phyloP scores from a whole-genome alignment of 1,140 invertebrate species.

The Saccostrea glomerata region DNA sequence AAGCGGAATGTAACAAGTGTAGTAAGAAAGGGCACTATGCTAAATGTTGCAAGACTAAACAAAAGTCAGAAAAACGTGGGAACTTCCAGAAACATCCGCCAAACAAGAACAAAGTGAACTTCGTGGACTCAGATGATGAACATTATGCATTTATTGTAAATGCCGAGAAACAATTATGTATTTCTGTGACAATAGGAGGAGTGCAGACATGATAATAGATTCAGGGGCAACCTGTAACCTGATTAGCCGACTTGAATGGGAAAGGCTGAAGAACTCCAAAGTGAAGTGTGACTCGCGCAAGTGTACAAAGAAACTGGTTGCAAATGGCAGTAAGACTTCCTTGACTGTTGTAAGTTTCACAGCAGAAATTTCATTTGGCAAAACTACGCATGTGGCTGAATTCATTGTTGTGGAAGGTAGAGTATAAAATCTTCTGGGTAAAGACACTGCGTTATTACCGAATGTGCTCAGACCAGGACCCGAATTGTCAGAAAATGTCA shows the following conservation, averaged over 20 bases:
- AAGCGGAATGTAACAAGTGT: too few species aligned
- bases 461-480: constrained; percentile 37
- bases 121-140: neutral
- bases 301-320: constrained; percentile 43
- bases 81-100: neutral
- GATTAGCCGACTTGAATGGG: constrained; percentile 22
- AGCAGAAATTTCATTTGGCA: constrained; percentile 3
- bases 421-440: constrained; percentile 38
- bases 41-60: too few species aligned
- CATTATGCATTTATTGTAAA: constrained; percentile 37
- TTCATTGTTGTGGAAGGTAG: constrained; percentile 45
- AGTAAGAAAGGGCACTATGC: too few species aligned
- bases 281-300: constrained; percentile 10
- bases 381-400: neutral
- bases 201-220: too few species aligned
- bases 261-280: constrained; percentile 16
- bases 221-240: too few species aligned
- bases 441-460: constrained; percentile 21
- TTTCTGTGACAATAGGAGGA: constrained; percentile 40
- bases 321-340: constrained; percentile 43
- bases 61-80: too few species aligned
- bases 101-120: neutral
- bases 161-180: neutral
- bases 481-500: neutral
- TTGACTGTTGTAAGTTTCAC: constrained; percentile 46